These are phyloP conservation scores for Anableps anableps DNA, from an alignment of 2,797 vertebrate genomes.

Conservation along the genomic window DNA sequence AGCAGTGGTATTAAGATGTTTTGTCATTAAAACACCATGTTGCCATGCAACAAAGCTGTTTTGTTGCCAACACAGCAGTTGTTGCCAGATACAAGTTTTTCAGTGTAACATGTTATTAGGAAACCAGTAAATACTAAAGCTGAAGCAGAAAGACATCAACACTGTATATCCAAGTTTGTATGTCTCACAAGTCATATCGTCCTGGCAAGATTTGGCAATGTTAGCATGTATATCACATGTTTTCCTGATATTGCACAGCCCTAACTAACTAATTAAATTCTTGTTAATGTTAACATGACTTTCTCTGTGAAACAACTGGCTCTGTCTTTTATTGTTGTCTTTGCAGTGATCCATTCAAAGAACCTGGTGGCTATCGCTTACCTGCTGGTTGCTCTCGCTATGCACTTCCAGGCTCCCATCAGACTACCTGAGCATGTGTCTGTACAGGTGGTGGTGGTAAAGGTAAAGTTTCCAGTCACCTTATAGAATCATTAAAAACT, in stretches of 20 bases:
- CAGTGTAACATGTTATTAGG: background rate
- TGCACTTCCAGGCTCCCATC: slow-evolving; percentile 93
- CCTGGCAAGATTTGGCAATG: background rate
- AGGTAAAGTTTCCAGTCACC: slow-evolving; percentile 79
- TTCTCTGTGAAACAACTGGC: background rate
- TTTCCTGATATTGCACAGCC: background rate
- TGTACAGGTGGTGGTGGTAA: slow-evolving; percentile 91
- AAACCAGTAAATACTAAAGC: background rate
- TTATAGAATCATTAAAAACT: background rate
- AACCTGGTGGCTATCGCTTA: slow-evolving; percentile 92
- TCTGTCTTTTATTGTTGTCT: background rate
- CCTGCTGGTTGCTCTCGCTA: slow-evolving; percentile 90
- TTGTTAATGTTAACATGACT: background rate
- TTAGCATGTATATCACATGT: background rate
- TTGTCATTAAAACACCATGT: background rate
- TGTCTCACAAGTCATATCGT: background rate
- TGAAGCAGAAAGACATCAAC: background rate
- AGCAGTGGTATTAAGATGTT: background rate
- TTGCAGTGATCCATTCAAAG: slow-evolving; percentile 92
- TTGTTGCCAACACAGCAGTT: background rate
- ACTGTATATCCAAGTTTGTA: background rate
- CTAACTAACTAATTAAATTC: background rate
- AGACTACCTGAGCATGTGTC: slow-evolving; percentile 93
- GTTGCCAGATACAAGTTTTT: background rate
- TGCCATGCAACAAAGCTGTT: background rate